Evolutionary conservation across 30 jellyfish, hydroid and myxozoan species (phyloP), one percentile per base, ranked within the genome.

Genomic region (Sanderia malayensis): DNA sequence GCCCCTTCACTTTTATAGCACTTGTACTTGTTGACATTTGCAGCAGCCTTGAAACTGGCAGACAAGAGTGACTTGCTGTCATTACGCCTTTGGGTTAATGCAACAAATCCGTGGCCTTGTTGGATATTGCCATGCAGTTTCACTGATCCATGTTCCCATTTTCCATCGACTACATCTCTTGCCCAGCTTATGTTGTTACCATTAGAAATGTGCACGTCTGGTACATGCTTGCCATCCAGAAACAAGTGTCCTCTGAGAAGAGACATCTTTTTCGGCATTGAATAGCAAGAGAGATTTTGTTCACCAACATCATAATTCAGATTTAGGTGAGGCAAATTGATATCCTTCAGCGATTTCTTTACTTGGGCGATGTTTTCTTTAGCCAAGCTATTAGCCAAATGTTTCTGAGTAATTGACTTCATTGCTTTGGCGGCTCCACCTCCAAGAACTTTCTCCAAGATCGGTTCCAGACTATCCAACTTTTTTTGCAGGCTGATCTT

Each of bases 71-170:
- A 74, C 58, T 24, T 63, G n/a, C 71, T 74, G 70, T 74, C 86
- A 60, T 24, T 22, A 18, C 34, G 73, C 59, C 28, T 74, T 17
- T 60, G 58, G 20, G 86, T 74, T 20, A 74, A 37, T 2, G 86
- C 52, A 19, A 74, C 59, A 45, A 74, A 74, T 31, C 86, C 86
- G 41, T 74, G 69, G 21, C 86, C 86, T 37, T 60, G 78, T 0
- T 3, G 49, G 2, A 61, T 44, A 15, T 31, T 47, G 23, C 69
- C 70, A 19, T 59, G 76, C 28, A 74, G 22, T 45, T 74, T 74
- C 25, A 73, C 85, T 20, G 63, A 23, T 18, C 88, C 88, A 76
- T 76, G 81, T 46, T 76, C 88, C 80, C 80, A 76, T 76, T 76
- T 76, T 0, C 80, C 88, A 21, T 47, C 80, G 25, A 70, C 26